These are phyloP conservation scores for Anseranas semipalmata DNA, from an alignment of 2,113 vertebrate species.

Conservation along the genomic window DNA sequence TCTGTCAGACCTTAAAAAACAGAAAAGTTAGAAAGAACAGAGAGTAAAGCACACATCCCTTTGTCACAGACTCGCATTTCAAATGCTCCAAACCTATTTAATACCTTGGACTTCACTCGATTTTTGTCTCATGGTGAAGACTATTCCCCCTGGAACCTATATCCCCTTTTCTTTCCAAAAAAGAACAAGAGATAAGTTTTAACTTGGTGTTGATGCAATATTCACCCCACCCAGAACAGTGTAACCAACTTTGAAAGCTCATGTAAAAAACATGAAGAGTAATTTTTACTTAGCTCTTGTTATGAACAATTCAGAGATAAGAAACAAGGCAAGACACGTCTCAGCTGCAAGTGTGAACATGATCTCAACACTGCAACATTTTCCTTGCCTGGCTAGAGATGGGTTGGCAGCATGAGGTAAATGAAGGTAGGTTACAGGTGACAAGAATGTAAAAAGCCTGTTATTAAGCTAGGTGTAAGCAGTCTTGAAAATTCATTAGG, in stretches of 20 bases:
- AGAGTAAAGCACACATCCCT: neutral
- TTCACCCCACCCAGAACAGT: slow-evolving; percentile 62
- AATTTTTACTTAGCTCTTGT: slow-evolving; percentile 54
- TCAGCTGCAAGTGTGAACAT: slow-evolving; percentile 24
- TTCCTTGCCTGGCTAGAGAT: slow-evolving; percentile 45
- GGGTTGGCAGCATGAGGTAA: slow-evolving; percentile 26
- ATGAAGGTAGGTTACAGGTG: slow-evolving; percentile 46
- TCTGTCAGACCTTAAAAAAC: neutral
- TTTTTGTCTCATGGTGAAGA: neutral
- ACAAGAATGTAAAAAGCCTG: slow-evolving; percentile 35
- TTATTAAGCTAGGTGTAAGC: slow-evolving; percentile 58
- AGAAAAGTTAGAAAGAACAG: neutral
- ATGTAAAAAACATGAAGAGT: slow-evolving; percentile 61
- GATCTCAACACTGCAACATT: slow-evolving; percentile 38
- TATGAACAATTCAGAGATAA: slow-evolving; percentile 64
- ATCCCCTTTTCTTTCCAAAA: slow-evolving; percentile 47
- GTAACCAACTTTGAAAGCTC: slow-evolving; percentile 64
- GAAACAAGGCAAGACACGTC: slow-evolving; percentile 40
- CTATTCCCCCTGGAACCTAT: slow-evolving; percentile 5
- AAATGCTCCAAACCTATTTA: neutral
- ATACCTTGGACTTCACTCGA: neutral
- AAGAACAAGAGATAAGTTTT: slow-evolving; percentile 65
- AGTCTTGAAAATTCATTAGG: slow-evolving; percentile 29
- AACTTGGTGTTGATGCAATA: slow-evolving; percentile 64
- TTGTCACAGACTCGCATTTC: neutral